A percentile compares a stretch with the other conserved stretches of the same genome.
These are phyloP conservation scores for Elgaria multicarinata DNA, from an alignment of 2,113 vertebrate species.

Conservation along the genomic window DNA sequence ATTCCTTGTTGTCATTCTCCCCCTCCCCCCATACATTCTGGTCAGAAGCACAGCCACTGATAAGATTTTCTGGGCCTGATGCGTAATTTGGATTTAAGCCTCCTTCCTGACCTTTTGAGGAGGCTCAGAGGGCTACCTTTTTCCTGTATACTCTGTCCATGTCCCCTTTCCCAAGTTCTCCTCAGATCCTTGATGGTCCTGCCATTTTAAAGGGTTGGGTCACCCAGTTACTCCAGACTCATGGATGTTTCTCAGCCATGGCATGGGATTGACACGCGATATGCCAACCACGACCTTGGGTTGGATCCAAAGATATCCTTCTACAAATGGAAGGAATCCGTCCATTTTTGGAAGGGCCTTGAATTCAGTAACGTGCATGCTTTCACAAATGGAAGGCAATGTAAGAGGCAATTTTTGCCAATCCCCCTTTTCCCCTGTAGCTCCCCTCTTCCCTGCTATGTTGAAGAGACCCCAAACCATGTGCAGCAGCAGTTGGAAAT, in stretches of 20 bases:
- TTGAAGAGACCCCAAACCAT: neutral
- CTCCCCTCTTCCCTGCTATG: too few relatives aligned
- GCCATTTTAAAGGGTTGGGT: neutral
- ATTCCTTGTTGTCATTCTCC: neutral
- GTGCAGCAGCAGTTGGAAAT: neutral
- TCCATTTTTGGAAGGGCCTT: neutral
- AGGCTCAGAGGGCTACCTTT: neutral
- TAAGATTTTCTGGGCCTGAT: neutral
- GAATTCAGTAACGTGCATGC: neutral
- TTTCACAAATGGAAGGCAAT: neutral
- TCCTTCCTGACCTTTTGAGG: neutral
- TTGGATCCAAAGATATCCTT: neutral
- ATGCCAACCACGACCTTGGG: neutral
- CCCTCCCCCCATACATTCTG: neutral
- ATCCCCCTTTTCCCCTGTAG: too few relatives aligned
- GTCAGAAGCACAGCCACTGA: neutral
- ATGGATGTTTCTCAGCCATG: neutral
- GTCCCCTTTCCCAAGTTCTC: too few relatives aligned
- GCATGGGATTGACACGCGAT: neutral
- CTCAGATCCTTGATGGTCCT: neutral
- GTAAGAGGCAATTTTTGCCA: neutral
- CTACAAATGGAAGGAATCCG: neutral
- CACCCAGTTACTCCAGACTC: neutral
- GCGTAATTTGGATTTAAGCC: neutral
- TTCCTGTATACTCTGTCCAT: neutral